phyloP scores from a whole-genome alignment of 2,888 invertebrate species.

The Notocelia uddmanniana region DNA sequence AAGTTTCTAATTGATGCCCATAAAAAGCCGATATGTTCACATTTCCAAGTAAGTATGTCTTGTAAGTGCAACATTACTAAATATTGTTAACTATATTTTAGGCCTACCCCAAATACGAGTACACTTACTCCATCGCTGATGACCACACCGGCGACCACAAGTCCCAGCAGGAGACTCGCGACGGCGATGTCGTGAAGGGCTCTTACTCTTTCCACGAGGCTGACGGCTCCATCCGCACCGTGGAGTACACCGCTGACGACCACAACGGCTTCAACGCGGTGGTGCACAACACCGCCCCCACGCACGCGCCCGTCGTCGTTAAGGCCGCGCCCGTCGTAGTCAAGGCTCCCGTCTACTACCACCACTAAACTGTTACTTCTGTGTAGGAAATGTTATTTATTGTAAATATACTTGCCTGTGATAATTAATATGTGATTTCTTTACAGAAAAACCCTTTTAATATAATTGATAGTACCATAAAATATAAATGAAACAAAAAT shows the following conservation, averaged over 20 bases:
- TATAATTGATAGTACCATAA: too few relatives aligned
- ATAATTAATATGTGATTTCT: not conserved
- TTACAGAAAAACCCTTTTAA: not conserved
- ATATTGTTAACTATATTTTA: not conserved
- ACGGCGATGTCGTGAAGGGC: constrained; percentile 81
- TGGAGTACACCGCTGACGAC: constrained; percentile 72
- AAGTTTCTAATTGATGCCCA: not conserved
- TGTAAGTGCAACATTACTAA: not conserved
- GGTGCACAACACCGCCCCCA: constrained; percentile 53
- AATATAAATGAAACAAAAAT: too few relatives aligned
- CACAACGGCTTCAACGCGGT: constrained; percentile 62
- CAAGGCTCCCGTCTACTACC: constrained; percentile 52
- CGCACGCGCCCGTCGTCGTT: constrained; percentile 34
- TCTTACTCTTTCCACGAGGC: constrained; percentile 78
- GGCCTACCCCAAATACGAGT: constrained; percentile 69
- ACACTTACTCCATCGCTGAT: constrained; percentile 72
- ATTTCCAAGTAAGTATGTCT: too few relatives aligned
- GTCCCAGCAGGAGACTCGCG: constrained; percentile 69
- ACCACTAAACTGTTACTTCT: constrained; percentile 39
- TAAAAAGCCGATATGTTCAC: too few relatives aligned
- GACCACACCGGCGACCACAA: constrained; percentile 75
- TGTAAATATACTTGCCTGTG: constrained; percentile 9
- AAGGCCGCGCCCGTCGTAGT: constrained; percentile 50
- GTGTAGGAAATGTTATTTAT: constrained; percentile 16
- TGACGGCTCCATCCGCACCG: constrained; percentile 73